Percentiles rank a stretch among this genome's conserved stretches.
These are phyloP conservation scores for Pycnonotus jocosus DNA, from an alignment of 2,113 vertebrate genomes.

Conservation along the genomic window DNA sequence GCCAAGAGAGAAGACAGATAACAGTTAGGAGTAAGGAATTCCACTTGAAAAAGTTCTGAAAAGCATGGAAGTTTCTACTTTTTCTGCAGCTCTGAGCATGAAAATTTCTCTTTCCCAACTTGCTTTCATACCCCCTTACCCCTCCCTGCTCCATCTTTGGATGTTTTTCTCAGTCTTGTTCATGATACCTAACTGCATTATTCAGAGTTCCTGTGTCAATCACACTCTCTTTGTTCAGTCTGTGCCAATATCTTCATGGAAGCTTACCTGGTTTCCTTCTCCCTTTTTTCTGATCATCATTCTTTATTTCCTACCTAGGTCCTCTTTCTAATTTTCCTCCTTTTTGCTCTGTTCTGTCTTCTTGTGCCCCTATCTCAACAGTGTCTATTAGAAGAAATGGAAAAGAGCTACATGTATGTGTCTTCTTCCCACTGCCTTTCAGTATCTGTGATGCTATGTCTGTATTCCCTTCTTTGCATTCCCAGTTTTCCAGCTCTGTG, in stretches of 20 bases:
- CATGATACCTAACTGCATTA: neutral
- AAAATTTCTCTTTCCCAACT: neutral
- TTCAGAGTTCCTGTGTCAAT: neutral
- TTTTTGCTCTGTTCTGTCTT: neutral
- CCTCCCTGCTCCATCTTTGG: neutral
- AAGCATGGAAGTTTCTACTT: neutral
- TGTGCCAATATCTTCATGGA: neutral
- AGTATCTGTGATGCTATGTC: neutral
- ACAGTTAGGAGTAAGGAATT: neutral
- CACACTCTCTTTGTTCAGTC: neutral
- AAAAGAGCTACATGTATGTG: neutral
- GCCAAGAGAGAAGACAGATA: neutral
- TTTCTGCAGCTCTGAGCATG: neutral
- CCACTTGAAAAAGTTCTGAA: neutral
- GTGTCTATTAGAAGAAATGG: neutral
- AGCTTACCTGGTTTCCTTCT: neutral
- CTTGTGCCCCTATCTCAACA: neutral
- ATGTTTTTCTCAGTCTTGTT: neutral
- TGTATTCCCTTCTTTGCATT: neutral
- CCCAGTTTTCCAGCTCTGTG: neutral
- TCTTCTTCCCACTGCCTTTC: neutral
- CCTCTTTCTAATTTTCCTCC: neutral
- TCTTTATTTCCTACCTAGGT: neutral
- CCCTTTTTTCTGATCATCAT: neutral
- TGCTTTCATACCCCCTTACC: accelerated